Evolutionary conservation across 2,888 invertebrate genomes (phyloP), one percentile per base, ranked within the genome.

Genomic region (Boloria euphrosyne): DNA sequence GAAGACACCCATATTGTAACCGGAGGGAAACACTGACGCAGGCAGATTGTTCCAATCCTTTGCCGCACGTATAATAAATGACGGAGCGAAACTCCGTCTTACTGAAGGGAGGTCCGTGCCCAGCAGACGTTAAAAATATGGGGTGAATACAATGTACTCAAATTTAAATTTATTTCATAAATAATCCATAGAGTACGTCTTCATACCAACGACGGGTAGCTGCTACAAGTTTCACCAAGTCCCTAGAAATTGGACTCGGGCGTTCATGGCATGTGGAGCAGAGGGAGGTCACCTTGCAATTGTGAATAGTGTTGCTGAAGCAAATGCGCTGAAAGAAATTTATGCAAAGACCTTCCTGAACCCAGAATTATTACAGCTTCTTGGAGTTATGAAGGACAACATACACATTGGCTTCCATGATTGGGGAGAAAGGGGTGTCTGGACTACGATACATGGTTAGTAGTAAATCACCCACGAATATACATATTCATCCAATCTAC

Each of bases 391-490:
- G 66, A 74, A 68, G 4, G 55, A 73, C 4, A 62, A 73, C 4
- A 74, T 72, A 0, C 71, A 68, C 13, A 61, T 79, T 17, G 81
- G 81, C 0, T 76, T 77, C 62, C 74, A 73, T 7, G 76, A 78
- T 58, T 77, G 76, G 76, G 69, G 68, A 2, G 73, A 76, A 7
- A 64, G 66, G 4, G 67, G 74, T 0, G 50, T 73, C 4, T 81
- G 76, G 74, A 71, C 70, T 13, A 80, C 81, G n/a, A 71, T 80
- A 38, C 75, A 81, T 31, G 80, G 80, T 79, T 53, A 69, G 70
- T 53, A 47, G n/a, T 17, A 3, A 10, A 17, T 6, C 13, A 17
- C 13, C 4, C 16, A 51, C 50, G 18, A 1, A 22, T 22, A 22
- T 22, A 22, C 22, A 22, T 22, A 22, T 3, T 22, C 3, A 22